A percentile compares a stretch with the other conserved stretches of the same genome.
Conservation (phyloP, 2,797 vertebrate species). For the Myiothlypis chrysogaster region DNA sequence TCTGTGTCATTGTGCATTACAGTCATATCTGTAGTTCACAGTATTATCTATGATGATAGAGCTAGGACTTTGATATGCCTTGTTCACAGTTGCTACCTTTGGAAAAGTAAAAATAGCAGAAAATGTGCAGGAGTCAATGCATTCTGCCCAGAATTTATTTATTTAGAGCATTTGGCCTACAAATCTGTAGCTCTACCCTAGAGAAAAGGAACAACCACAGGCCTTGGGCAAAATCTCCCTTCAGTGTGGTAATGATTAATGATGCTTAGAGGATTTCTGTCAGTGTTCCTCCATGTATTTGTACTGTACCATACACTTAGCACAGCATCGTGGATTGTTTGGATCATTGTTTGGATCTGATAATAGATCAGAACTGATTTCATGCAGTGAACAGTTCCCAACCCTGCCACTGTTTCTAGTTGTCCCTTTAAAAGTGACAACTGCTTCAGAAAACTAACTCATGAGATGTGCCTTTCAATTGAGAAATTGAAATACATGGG, state of each 20-base stretch:
- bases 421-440: not conserved
- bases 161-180: not conserved
- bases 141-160: not conserved
- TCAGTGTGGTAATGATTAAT: not conserved
- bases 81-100: not conserved
- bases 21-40: not conserved
- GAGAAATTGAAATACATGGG: not conserved
- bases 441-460: not conserved
- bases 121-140: not conserved
- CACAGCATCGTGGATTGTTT: not conserved
- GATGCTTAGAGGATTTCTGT: not conserved
- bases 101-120: not conserved
- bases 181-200: not conserved
- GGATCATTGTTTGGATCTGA: not conserved
- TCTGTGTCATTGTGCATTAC: not conserved
- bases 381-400: rapidly evolving
- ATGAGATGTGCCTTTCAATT: not conserved
- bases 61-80: not conserved
- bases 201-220: not conserved
- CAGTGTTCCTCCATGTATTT: not conserved
- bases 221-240: not conserved
- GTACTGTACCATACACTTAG: not conserved
- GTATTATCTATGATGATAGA: not conserved
- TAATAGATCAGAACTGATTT: not conserved
- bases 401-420: not conserved